Base-by-base conservation (phyloP, 2,113 vertebrate species). In the Suricata suricatta region DNA sequence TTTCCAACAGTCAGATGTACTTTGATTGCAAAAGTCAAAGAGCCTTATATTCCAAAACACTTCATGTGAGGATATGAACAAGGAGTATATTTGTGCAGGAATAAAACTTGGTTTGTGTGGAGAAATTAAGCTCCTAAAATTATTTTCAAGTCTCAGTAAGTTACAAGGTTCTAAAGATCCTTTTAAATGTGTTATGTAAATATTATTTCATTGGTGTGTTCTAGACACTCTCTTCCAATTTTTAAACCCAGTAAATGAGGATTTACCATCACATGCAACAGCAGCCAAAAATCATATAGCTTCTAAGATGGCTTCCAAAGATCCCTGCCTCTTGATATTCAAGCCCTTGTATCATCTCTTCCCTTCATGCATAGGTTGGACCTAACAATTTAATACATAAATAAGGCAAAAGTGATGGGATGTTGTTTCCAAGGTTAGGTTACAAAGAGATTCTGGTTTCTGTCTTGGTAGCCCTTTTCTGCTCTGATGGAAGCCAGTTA, bases 131-230 rank as follows among this genome's bases (percentile, higher is more conserved):
- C 76, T 95, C 69, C 80, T 80, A 93, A 93, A 90, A 91, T 76
- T 97, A 71, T 85, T 95, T 93, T 93, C 52, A 96, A 74, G 64
- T 94, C 50, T 92, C 72, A 72, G n/a, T 87, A 93, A 79, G 13
- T 93, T 95, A 80, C 7, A 89, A 66, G 72, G 57, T 50, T 72
- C 9, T 76, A 64, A 85, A 91, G 33, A 93, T 82, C 64, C 35
- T 93, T 50, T 92, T 96, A 95, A 86, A 87, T 81, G 71, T 95
- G 93, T 74, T 82, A 92, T 35, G 33, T 86, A 96, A 95, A 85
- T 54, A 93, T 88, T 93, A 92, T 54, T 95, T 97, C 88, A 95
- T 7, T 92, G 57, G 50, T 91, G 10, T 93, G 63, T 94, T 94
- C n/a, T 50, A 33, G 76, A 96, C 11, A 85, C 6, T 71, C 4